Conservation (phyloP, 2,888 invertebrate genomes). For the Psylliodes chrysocephalus region DNA sequence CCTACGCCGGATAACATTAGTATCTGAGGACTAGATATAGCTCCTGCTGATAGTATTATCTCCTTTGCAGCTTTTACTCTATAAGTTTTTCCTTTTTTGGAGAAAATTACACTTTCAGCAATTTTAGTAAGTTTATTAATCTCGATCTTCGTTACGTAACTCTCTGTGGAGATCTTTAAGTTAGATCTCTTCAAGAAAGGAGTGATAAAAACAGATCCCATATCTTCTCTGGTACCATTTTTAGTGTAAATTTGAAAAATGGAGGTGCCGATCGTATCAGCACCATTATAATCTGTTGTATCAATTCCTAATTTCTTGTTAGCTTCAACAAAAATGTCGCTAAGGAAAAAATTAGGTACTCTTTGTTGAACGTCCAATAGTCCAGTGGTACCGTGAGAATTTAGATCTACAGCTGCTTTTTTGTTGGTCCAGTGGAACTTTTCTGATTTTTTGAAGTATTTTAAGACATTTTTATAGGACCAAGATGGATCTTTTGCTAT, state of each 20-base stretch:
- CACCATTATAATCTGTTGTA: constrained; percentile 75
- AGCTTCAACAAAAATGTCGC: constrained; percentile 62
- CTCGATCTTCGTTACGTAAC: constrained; percentile 71
- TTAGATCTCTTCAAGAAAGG: constrained; percentile 73
- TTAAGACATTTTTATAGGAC: constrained; percentile 69
- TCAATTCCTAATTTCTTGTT: constrained; percentile 74
- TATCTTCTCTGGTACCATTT: constrained; percentile 78
- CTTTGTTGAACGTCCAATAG: constrained; percentile 40
- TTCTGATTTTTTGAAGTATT: constrained; percentile 57
- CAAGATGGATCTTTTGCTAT: constrained; percentile 55
- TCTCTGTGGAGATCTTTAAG: constrained; percentile 74
- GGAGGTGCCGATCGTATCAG: constrained; percentile 72
- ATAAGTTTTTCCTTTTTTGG: constrained; percentile 68
- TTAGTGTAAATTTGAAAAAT: constrained; percentile 70
- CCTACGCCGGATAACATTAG: constrained; percentile 86
- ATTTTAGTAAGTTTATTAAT: constrained; percentile 70
- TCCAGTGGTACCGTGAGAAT: constrained; percentile 34
- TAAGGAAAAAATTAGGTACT: constrained; percentile 4
- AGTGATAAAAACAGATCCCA: constrained; percentile 78
- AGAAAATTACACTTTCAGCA: constrained; percentile 69
- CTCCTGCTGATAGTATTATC: constrained; percentile 81
- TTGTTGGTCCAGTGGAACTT: constrained; percentile 27
- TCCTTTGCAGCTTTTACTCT: constrained; percentile 73
- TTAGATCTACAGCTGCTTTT: constrained; percentile 20
- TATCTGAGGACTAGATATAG: constrained; percentile 83